Evolutionary conservation across 2,113 vertebrate genomes (phyloP).

Genomic region (Melanocharis versteri): DNA sequence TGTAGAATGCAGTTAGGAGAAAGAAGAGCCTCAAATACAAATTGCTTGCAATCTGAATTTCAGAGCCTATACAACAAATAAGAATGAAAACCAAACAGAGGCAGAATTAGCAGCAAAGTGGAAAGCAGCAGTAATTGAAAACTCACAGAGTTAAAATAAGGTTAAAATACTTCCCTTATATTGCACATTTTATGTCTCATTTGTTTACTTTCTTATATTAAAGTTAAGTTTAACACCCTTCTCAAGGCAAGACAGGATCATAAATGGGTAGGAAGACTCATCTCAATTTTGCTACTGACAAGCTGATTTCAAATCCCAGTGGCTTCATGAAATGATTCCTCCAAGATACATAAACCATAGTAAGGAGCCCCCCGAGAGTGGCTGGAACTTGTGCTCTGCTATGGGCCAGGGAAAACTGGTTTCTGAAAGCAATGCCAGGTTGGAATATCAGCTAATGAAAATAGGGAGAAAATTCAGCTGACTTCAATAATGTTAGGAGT

Average conservation of each 20-base stretch:
- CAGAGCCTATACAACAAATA: constrained; percentile 22
- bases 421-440: neutral
- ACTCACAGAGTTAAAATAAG: neutral
- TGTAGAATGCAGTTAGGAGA: neutral
- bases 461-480: neutral
- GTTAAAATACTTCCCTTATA: neutral
- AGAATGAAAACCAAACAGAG: neutral
- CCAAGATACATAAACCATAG: neutral
- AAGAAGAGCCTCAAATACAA: neutral
- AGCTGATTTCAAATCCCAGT: neutral
- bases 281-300: neutral
- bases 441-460: neutral
- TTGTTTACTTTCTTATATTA: neutral
- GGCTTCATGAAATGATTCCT: neutral
- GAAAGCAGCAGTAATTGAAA: neutral
- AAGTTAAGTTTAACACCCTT: neutral
- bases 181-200: neutral
- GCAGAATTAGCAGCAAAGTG: neutral
- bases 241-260: neutral
- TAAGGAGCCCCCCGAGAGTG: neutral
- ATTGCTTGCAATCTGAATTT: constrained; percentile 24
- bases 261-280: neutral
- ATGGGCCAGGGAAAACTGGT: neutral
- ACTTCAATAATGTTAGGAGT: neutral
- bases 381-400: neutral